These are phyloP conservation scores for Notothenia rossii DNA, from an alignment of 2,113 vertebrate genomes.

Conservation along the genomic window DNA sequence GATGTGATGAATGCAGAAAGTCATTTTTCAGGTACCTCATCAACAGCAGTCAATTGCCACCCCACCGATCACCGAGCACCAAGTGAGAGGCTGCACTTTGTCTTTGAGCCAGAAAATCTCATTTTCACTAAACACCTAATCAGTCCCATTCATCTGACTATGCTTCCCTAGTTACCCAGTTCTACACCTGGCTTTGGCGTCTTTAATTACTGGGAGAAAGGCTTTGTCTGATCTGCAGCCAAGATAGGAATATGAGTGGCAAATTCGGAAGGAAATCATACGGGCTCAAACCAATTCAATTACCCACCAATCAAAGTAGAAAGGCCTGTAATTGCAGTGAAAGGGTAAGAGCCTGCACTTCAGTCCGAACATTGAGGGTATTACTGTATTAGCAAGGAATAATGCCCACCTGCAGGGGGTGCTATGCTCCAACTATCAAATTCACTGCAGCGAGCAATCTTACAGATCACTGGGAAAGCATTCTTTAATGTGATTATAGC, in stretches of 20 bases:
- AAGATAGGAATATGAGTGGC: slow-evolving; percentile 82
- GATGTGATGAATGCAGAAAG: slow-evolving; percentile 71
- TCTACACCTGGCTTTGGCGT: slow-evolving; percentile 82
- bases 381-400: slow-evolving; percentile 65
- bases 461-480: slow-evolving; percentile 55
- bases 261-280: slow-evolving; percentile 84
- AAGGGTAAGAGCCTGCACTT: slow-evolving; percentile 73
- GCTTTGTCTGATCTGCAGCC: slow-evolving; percentile 83
- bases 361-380: slow-evolving; percentile 44
- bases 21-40: slow-evolving; percentile 78
- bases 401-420: slow-evolving; percentile 85
- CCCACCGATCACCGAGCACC: slow-evolving; percentile 65
- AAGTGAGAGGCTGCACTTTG: slow-evolving; percentile 79
- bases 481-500: slow-evolving; percentile 64
- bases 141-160: slow-evolving; percentile 84
- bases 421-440: slow-evolving; percentile 85
- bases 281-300: slow-evolving; percentile 86
- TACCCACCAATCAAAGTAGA: slow-evolving; percentile 87
- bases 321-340: slow-evolving; percentile 86
- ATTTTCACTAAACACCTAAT: slow-evolving; percentile 86
- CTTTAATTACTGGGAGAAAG: slow-evolving; percentile 85
- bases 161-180: slow-evolving; percentile 73
- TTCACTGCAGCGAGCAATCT: slow-evolving; percentile 53
- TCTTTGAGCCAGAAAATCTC: slow-evolving; percentile 81
- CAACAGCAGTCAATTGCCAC: slow-evolving; percentile 79